These are phyloP conservation scores for Rhamnusium bicolor DNA, from an alignment of 2,888 invertebrate species.

Conservation along the genomic window DNA sequence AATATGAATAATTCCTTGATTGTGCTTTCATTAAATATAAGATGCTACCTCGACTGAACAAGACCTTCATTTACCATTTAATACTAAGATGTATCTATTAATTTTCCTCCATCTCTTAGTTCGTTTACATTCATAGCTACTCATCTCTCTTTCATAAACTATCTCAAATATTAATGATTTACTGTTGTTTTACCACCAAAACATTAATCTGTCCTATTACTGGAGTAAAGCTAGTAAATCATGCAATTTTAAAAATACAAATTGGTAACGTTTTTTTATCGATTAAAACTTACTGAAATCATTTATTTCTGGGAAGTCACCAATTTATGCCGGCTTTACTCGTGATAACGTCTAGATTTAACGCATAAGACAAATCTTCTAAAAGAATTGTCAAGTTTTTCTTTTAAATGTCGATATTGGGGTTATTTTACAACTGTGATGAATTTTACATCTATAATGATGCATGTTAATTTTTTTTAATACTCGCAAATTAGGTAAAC, in stretches of 20 bases:
- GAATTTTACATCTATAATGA: too few species aligned
- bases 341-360: too few species aligned
- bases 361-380: too few species aligned
- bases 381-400: too few species aligned
- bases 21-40: constrained; percentile 35
- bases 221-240: neutral
- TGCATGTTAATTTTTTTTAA: too few species aligned
- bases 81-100: constrained; percentile 27
- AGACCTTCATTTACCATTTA: constrained; percentile 32
- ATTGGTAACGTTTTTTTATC: neutral
- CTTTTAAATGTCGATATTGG: too few species aligned
- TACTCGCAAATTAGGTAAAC: too few species aligned
- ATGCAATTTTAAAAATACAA: neutral
- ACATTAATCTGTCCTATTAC: neutral
- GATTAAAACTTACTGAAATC: too few species aligned
- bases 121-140: constrained; percentile 26
- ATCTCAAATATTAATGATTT: constrained; percentile 7
- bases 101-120: constrained; percentile 23
- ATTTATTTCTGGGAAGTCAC: too few species aligned
- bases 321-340: too few species aligned
- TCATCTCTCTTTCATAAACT: constrained; percentile 3
- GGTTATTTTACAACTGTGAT: too few species aligned
- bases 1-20: constrained; percentile 38
- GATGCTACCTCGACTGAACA: constrained; percentile 26
- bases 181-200: constrained; percentile 1